phyloP scores from a whole-genome alignment of 2,113 vertebrate genomes.

The Phoenicopterus ruber region DNA sequence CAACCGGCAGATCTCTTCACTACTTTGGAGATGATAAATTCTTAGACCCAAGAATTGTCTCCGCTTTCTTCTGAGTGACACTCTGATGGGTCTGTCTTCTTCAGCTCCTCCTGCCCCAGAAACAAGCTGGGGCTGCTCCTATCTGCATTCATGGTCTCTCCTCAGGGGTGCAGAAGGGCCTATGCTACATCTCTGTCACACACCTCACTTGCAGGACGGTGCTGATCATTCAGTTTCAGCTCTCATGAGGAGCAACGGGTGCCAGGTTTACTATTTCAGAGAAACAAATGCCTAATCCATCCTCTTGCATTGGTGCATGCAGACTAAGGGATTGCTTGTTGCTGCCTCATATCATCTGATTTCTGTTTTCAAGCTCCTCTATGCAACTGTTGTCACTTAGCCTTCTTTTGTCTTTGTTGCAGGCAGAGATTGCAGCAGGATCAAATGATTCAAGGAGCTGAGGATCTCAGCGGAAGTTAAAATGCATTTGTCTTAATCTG shows the following conservation, averaged over 20 bases:
- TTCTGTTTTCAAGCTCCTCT: neutral
- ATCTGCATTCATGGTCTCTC: neutral
- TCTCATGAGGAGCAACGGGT: neutral
- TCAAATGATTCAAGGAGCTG: neutral
- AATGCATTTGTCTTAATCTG: neutral
- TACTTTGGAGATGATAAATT: neutral
- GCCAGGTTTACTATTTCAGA: neutral
- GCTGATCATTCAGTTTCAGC: neutral
- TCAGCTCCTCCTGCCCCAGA: neutral
- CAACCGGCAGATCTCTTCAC: neutral
- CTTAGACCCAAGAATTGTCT: neutral
- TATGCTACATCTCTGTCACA: accelerated
- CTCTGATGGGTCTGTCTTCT: neutral
- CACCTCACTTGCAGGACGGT: neutral
- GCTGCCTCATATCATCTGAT: neutral
- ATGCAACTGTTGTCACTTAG: neutral
- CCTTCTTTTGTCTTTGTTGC: neutral
- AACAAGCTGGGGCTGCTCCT: neutral
- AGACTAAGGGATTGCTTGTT: neutral
- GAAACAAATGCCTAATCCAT: neutral
- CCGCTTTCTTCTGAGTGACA: neutral
- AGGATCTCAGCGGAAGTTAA: neutral
- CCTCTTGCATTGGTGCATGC: neutral
- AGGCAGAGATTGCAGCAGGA: neutral
- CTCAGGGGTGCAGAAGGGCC: neutral